Evolutionary conservation across 1,140 invertebrate genomes (phyloP).

Genomic region (Chlorops oryzae): DNA sequence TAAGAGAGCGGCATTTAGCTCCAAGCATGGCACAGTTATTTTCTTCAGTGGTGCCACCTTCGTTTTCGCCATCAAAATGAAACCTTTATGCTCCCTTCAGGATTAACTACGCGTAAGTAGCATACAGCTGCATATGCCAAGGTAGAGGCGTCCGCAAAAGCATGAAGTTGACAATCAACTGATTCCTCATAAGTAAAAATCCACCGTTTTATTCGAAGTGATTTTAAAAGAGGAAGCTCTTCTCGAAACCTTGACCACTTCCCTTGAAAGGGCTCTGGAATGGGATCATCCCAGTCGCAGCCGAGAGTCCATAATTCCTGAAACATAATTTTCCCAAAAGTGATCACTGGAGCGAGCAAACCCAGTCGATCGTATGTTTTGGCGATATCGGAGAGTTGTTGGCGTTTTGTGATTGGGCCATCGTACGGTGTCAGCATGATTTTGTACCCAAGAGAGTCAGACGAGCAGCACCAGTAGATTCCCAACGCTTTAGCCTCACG

Average conservation of each 20-base stretch:
- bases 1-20: slow-evolving; percentile 46
- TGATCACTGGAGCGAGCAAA: background rate
- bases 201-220: background rate
- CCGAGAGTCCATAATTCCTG: background rate
- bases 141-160: slow-evolving; percentile 34
- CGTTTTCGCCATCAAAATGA: slow-evolving; percentile 37
- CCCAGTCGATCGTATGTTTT: background rate
- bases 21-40: slow-evolving; percentile 45
- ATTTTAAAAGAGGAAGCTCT: background rate
- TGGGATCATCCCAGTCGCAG: background rate
- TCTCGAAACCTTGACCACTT: background rate
- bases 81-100: slow-evolving; percentile 9
- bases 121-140: slow-evolving; percentile 30
- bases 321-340: background rate
- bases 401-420: background rate
- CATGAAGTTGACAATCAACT: slow-evolving; percentile 26
- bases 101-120: slow-evolving; percentile 20
- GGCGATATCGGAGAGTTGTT: background rate
- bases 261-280: background rate
- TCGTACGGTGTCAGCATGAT: background rate
- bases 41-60: slow-evolving; percentile 41
- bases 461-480: background rate
- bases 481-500: background rate
- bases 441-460: background rate
- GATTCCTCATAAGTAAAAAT: too few relatives aligned